phyloP scores from a whole-genome alignment of 2,113 vertebrate species.

The Melospiza georgiana region DNA sequence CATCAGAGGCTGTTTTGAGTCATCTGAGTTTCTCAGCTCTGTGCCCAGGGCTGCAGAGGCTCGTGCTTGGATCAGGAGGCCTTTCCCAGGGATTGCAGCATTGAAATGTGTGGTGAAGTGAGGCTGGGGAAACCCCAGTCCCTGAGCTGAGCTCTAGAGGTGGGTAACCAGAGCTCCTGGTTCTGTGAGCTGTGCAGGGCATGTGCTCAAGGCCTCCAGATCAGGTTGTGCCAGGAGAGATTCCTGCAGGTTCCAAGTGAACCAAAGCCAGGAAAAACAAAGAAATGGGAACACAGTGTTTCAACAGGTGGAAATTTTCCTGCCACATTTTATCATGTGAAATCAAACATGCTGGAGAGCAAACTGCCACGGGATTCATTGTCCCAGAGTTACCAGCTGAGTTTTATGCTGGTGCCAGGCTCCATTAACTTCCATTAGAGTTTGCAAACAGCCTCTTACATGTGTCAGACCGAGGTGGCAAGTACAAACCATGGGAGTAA shows the following conservation, averaged over 20 bases:
- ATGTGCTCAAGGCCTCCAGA: fast-evolving
- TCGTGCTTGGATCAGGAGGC: neutral
- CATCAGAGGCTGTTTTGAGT: neutral
- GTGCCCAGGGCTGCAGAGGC: neutral
- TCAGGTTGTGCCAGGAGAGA: neutral
- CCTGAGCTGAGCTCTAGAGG: neutral
- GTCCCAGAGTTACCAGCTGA: neutral
- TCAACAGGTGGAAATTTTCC: slow-evolving; percentile 56
- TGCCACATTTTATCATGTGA: slow-evolving; percentile 25
- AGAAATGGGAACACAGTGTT: slow-evolving; percentile 43
- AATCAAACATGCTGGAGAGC: neutral
- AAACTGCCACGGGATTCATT: neutral
- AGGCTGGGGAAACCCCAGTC: neutral
- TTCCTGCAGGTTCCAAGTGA: neutral
- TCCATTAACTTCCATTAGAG: slow-evolving; percentile 8
- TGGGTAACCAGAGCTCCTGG: neutral
- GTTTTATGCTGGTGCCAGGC: slow-evolving; percentile 10
- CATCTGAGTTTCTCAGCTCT: neutral
- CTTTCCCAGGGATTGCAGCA: neutral
- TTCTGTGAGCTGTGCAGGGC: neutral
- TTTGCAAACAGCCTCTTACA: slow-evolving; percentile 19
- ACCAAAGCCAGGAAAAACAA: slow-evolving; percentile 38
- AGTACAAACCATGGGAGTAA: slow-evolving; percentile 1
- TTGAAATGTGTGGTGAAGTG: neutral
- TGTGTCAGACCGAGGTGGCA: slow-evolving; percentile 13